Base-by-base conservation (phyloP, 2,797 vertebrate species). In the Alfaro cultratus region DNA sequence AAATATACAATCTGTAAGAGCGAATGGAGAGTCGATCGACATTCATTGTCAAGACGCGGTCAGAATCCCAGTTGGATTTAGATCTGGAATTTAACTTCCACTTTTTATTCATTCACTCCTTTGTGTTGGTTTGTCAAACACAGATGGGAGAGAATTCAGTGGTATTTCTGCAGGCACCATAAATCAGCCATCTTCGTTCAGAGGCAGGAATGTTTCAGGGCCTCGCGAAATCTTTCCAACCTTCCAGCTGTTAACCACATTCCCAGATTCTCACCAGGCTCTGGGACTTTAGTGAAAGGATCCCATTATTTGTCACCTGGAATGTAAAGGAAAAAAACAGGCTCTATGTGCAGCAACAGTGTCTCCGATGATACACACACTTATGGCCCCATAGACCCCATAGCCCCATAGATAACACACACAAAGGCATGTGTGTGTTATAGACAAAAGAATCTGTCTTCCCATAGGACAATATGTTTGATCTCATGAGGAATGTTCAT, bases 201-300 rank as follows among this genome's bases (percentile, higher is more conserved):
- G 67, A 43, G 80, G 80, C 77, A 91, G 88, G 92, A 94, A 94
- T 93, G 89, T 94, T 85, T 91, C 85, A 81, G 75, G 85, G 86
- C 80, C 82, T 70, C 86, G 92, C 91, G 93, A 94, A 82, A 76
- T 89, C 86, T 83, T 91, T 75, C 85, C 72, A 43, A 55, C 23
- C 68, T 71, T 8, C 10, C 36, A 60, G 55, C n/a, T 60, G 55
- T 29, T 26, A 55, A 55, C 53, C 51, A 55, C 51, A 55, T 29
- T 57, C 55, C 55, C 55, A 60, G n/a, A 60, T 60, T 60, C 55
- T 60, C 55, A 60, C 55, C 6, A 21, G 8, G 10, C 21, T 74
- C 47, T 36, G 29, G 47, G 47, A 51, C 5, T 53, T 86, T 88
- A 89, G 88, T 95, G 91, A 95, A 95, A 93, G 93, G 91, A 90